A percentile compares a stretch with the other conserved stretches of the same genome.
phyloP scores from a whole-genome alignment of 2,113 vertebrate genomes.

The Plotosus lineatus region DNA sequence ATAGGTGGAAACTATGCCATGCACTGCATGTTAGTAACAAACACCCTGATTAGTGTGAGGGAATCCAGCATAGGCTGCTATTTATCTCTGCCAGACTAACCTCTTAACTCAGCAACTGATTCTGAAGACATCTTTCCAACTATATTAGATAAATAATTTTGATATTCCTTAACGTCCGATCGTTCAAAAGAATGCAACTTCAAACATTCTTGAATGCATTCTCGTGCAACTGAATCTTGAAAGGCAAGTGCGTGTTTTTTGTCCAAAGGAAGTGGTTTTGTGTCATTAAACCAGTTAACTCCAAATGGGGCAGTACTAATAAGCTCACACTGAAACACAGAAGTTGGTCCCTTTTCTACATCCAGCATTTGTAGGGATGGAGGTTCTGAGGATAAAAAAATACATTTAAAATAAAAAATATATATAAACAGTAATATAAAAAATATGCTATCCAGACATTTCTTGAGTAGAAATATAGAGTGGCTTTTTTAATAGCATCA shows the following conservation, averaged over 20 bases:
- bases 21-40: conserved; percentile 46
- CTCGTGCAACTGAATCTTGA: conserved; percentile 78
- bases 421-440: too few relatives aligned
- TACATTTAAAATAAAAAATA: too few relatives aligned
- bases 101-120: conserved; percentile 82
- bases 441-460: neutral
- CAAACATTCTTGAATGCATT: too few relatives aligned
- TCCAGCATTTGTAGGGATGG: conserved; percentile 81
- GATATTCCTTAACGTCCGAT: conserved; percentile 86
- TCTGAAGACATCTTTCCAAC: conserved; percentile 84
- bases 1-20: conserved; percentile 28
- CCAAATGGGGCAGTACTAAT: conserved; percentile 86
- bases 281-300: conserved; percentile 89
- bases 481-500: neutral
- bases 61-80: conserved; percentile 20
- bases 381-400: conserved; percentile 78
- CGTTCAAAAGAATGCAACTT: conserved; percentile 89
- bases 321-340: conserved; percentile 84
- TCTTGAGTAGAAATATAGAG: neutral
- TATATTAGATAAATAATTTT: conserved; percentile 86
- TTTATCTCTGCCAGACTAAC: conserved; percentile 76
- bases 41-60: conserved; percentile 43
- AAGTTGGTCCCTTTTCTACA: conserved; percentile 81
- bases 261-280: conserved; percentile 82
- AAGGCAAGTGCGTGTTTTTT: conserved; percentile 84